A percentile compares a stretch with the other conserved stretches of the same genome.
Conservation (phyloP, 2,888 invertebrate species). For the Onthophagus sagittarius region DNA sequence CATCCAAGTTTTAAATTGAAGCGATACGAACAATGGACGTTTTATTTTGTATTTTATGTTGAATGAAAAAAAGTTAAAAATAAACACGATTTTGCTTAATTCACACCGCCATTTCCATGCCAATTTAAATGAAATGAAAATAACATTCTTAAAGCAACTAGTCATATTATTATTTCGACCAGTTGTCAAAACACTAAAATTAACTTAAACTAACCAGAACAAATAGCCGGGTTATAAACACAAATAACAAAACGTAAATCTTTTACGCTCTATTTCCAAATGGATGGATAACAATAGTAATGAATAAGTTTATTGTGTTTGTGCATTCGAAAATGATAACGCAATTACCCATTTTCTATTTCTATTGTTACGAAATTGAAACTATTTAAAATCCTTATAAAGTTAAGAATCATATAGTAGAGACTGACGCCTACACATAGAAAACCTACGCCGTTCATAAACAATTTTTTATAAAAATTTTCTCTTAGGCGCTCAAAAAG, state of each 20-base stretch:
- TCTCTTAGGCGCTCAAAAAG: not conserved
- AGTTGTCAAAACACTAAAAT: not conserved
- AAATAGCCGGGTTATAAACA: not conserved
- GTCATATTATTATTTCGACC: not conserved
- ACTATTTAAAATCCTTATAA: not conserved
- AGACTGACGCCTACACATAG: not conserved
- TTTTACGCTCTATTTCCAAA: not conserved
- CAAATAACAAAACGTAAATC: not conserved
- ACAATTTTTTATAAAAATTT: not conserved
- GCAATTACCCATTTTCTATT: too few relatives aligned
- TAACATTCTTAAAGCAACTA: not conserved
- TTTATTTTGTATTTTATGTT: not conserved
- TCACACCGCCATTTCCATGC: not conserved
- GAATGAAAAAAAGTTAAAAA: not conserved
- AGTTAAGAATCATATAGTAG: not conserved
- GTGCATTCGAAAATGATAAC: not conserved
- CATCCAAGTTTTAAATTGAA: too few relatives aligned
- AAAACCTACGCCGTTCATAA: not conserved
- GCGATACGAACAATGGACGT: not conserved
- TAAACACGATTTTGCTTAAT: not conserved
- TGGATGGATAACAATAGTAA: not conserved
- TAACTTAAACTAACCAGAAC: not conserved
- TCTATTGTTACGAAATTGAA: too few relatives aligned
- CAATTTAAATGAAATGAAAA: not conserved
- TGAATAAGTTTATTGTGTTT: not conserved